Base-by-base conservation (phyloP, 2,888 invertebrate genomes). In the Branchipolynoe longqiensis region DNA sequence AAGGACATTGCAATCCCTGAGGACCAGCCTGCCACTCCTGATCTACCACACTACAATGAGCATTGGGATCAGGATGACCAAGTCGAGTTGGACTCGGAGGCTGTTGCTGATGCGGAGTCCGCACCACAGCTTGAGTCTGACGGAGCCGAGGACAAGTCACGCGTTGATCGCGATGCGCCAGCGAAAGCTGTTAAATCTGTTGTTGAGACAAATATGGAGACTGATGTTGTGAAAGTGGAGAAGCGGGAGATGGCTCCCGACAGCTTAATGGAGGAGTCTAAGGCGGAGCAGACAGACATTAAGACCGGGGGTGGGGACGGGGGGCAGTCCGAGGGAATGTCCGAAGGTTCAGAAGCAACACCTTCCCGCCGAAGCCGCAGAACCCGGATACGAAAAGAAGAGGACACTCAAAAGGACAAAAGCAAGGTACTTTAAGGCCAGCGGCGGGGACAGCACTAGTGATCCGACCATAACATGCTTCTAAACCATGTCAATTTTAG, bases 401-500 rank as follows among this genome's bases (percentile, higher is more conserved):
- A 78, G 78, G 78, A 25, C 25, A n/a, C n/a, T n/a, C n/a, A n/a
- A n/a, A 78, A 78, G 18, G 78, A 78, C 41, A 78, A 48, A 78
- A 25, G 48, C 78, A 78, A 78, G 78, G 78, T 78, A 78, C 78
- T 78, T n/a, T 78, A 41, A 1, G 69, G 69, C 48, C 48, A 48
- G 48, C 31, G 28, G 78, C 25, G 48, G 78, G 78, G 78, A 78
- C 78, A 78, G 78, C 78, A 78, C 78, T 78, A 78, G 78, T 78
- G 78, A 54, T 78, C 78, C 78, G 4, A 41, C 78, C 78, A 41
- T 25, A 41, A 25, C 41, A 78, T 48, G 48, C 25, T 8, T 0
- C 28, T 41, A 48, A n/a, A 62, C n/a, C 25, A 62, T 48, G 48
- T 12, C 33, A 69, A 36, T 69, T 69, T 69, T 25, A 33, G 69